Evolutionary conservation across 1,140 invertebrate species (phyloP).

Genomic region (Aphis craccivora): DNA sequence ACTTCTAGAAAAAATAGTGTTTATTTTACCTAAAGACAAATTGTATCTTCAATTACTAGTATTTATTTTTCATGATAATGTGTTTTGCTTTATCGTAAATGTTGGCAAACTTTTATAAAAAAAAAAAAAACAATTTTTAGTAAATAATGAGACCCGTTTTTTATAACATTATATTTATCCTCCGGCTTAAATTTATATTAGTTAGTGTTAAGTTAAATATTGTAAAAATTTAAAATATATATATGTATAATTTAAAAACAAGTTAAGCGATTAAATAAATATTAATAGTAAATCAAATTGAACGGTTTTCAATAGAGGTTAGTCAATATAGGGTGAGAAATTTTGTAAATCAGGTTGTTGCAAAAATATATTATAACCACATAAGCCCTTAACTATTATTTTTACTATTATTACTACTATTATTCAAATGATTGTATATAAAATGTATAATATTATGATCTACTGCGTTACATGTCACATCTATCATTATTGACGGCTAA

Average conservation of each 20-base stretch:
- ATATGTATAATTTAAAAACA: not conserved
- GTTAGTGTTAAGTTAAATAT: not conserved
- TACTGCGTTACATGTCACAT: not conserved
- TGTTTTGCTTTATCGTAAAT: not conserved
- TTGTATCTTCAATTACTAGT: too few relatives aligned
- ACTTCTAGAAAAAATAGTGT: not conserved
- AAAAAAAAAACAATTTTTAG: not conserved
- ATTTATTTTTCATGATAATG: not conserved
- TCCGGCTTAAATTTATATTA: not conserved
- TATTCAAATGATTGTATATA: not conserved
- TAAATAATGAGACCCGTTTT: not conserved
- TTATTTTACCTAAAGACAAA: too few relatives aligned
- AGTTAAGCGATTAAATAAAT: not conserved
- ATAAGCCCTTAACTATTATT: not conserved
- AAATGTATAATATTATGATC: constrained; percentile 8
- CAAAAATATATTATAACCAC: not conserved
- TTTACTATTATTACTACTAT: too few relatives aligned
- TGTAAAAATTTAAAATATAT: not conserved
- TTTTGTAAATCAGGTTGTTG: not conserved
- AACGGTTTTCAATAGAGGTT: not conserved
- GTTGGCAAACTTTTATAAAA: not conserved
- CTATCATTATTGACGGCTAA: not conserved
- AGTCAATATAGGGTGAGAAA: not conserved
- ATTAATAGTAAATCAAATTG: not conserved
- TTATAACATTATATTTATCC: too few relatives aligned